Conservation (phyloP, 2,888 invertebrate genomes). For the Helicoverpa assulta region DNA sequence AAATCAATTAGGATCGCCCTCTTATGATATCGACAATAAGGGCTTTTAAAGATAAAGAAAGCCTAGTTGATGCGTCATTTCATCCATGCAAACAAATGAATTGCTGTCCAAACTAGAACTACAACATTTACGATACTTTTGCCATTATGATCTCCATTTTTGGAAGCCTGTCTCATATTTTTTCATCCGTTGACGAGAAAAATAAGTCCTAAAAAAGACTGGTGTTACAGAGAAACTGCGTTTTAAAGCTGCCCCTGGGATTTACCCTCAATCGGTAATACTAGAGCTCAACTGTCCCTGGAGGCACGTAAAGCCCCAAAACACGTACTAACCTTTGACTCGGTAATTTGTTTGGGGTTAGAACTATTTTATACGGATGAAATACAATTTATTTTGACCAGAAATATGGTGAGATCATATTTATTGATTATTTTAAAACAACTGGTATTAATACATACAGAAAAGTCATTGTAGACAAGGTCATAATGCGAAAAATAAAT, state of each 20-base stretch:
- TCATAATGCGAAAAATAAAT: slow-evolving; percentile 51
- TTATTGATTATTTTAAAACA: slow-evolving; percentile 26
- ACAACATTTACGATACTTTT: too few species aligned
- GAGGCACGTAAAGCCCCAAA: slow-evolving; percentile 3
- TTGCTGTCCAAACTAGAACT: slow-evolving; percentile 5
- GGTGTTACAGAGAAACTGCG: slow-evolving; percentile 14
- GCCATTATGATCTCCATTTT: too few species aligned
- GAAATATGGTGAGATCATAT: slow-evolving; percentile 26
- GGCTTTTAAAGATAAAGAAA: slow-evolving; percentile 13
- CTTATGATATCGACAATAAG: slow-evolving; percentile 35
- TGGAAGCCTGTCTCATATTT: slow-evolving; percentile 28
- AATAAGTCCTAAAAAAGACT: slow-evolving; percentile 19
- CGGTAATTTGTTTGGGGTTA: slow-evolving; percentile 4
- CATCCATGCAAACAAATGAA: slow-evolving; percentile 9
- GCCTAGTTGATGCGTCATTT: neutral
- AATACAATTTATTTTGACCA: slow-evolving; percentile 23
- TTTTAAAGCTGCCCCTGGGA: slow-evolving; percentile 31
- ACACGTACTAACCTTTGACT: slow-evolving; percentile 1
- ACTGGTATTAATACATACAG: slow-evolving; percentile 27
- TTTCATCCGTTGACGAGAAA: slow-evolving; percentile 7
- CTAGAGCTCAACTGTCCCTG: slow-evolving; percentile 17
- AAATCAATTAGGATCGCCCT: slow-evolving; percentile 18
- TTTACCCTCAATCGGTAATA: slow-evolving; percentile 33
- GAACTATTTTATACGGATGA: slow-evolving; percentile 11
- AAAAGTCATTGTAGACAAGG: neutral